These are phyloP conservation scores for Heliconius hermathena DNA, from an alignment of 1,140 invertebrate genomes.

Conservation along the genomic window DNA sequence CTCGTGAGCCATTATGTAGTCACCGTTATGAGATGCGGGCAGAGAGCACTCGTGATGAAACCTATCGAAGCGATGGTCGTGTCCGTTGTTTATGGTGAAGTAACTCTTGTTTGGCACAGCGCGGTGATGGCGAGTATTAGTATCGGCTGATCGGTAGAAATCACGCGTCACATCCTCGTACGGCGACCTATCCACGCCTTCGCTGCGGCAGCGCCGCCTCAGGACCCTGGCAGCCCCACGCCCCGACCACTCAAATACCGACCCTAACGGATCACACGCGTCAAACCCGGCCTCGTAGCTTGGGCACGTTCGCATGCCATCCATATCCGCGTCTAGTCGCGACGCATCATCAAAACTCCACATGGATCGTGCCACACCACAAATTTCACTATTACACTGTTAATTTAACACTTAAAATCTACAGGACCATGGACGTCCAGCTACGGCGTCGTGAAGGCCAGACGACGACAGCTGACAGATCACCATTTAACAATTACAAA, in stretches of 20 bases:
- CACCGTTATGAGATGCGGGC: conserved; percentile 67
- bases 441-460: conserved; percentile 62
- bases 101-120: conserved; percentile 64
- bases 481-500: conserved; percentile 62
- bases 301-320: conserved; percentile 70
- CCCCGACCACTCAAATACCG: conserved; percentile 69
- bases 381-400: conserved; percentile 68
- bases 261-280: conserved; percentile 69
- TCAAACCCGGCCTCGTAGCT: conserved; percentile 76
- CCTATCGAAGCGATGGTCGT: conserved; percentile 52
- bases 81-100: conserved; percentile 66
- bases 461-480: conserved; percentile 75
- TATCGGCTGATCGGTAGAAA: conserved; percentile 54
- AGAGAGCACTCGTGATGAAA: conserved; percentile 66
- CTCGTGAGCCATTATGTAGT: conserved; percentile 73
- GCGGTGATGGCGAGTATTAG: conserved; percentile 51
- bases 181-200: conserved; percentile 72
- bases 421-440: conserved; percentile 57
- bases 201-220: conserved; percentile 72
- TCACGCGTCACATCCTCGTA: conserved; percentile 72
- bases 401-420: conserved; percentile 66
- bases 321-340: conserved; percentile 71
- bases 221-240: conserved; percentile 66
- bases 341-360: conserved; percentile 71
- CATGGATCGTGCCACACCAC: conserved; percentile 61